Conservation (phyloP, 2,888 invertebrate species). For the Allophyes oxyacanthae region DNA sequence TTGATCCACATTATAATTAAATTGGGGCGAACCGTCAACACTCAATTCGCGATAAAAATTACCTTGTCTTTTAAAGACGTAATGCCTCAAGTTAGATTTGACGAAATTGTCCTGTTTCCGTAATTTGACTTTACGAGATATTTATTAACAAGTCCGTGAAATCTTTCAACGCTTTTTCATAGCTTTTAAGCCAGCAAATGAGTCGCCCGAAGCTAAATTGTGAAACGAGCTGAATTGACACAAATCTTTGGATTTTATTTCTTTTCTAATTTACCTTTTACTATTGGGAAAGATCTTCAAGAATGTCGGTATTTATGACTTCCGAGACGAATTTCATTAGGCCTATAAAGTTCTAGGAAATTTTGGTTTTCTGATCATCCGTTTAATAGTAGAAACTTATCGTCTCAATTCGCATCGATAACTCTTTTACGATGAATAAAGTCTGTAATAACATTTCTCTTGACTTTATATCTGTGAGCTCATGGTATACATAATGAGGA, state of each 20-base stretch:
- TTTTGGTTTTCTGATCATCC: slow-evolving; percentile 29
- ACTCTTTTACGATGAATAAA: slow-evolving; percentile 45
- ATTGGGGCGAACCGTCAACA: neutral
- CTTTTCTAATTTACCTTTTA: slow-evolving; percentile 43
- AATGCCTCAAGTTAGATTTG: slow-evolving; percentile 9
- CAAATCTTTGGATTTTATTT: slow-evolving; percentile 43
- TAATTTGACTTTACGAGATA: slow-evolving; percentile 33
- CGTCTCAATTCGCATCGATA: slow-evolving; percentile 20
- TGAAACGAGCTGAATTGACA: slow-evolving; percentile 30
- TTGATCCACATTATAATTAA: neutral
- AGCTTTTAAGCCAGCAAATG: slow-evolving; percentile 28
- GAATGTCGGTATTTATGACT: slow-evolving; percentile 44
- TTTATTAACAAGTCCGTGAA: slow-evolving; percentile 25
- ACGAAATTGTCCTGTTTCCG: slow-evolving; percentile 25
- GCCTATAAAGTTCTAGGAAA: slow-evolving; percentile 32
- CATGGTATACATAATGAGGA: slow-evolving; percentile 47
- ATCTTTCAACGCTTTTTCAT: slow-evolving; percentile 18
- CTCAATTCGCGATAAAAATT: slow-evolving; percentile 10
- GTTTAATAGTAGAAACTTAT: slow-evolving; percentile 18
- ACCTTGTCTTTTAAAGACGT: slow-evolving; percentile 8
- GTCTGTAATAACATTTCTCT: slow-evolving; percentile 13
- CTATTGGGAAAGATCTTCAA: slow-evolving; percentile 20
- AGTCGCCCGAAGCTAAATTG: slow-evolving; percentile 24
- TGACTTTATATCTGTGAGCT: slow-evolving; percentile 37
- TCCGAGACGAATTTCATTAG: slow-evolving; percentile 35